Base-by-base conservation (phyloP, 2,888 invertebrate genomes). In the Cephus pulcher region DNA sequence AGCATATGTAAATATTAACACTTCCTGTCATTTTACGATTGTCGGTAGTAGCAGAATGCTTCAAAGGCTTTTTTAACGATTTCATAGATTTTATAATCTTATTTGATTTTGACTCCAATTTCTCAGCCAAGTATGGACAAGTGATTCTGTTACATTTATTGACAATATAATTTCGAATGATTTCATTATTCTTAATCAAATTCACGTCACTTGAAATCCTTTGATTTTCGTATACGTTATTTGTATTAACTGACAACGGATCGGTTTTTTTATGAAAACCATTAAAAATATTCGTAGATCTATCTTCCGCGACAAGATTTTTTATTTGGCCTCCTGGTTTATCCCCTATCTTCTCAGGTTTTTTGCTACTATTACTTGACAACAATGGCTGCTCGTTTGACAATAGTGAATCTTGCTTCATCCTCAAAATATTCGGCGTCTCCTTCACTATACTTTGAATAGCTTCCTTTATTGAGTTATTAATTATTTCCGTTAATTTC, bases 1-100 rank as follows among this genome's bases (percentile, higher is more conserved):
- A 89, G 33, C 88, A 89, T n/a, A 89, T 89, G 78, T 89, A 89
- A 34, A 89, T 89, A 73, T 89, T 89, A 3, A 89, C 87, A 69
- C 88, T 89, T 30, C 89, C 88, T 1, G 87, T 89, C 88, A 89
- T 88, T 12, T 80, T 81, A 40, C 88, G 88, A 80, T 89, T 87
- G 74, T 89, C 88, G 3, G 34, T 69, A 30, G n/a, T 3, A 70
- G 4, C n/a, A 12, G n/a, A 70, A 70, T 70, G 70, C 33, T n/a
- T 70, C 12, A 12, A 12, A 30, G 30, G 32, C 0, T 70, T 70
- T 12, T 70, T 70, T 4, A 33, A 30, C 4, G 33, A 30, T 70
- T 70, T 70, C 30, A 32, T 70, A 12, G 30, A 30, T 70, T 70
- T 70, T 9, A 11, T n/a, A 32, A 33, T 32, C 11, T 4, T 30